Evolutionary conservation across 2,888 invertebrate genomes (phyloP).

Genomic region (Alcis repandata): DNA sequence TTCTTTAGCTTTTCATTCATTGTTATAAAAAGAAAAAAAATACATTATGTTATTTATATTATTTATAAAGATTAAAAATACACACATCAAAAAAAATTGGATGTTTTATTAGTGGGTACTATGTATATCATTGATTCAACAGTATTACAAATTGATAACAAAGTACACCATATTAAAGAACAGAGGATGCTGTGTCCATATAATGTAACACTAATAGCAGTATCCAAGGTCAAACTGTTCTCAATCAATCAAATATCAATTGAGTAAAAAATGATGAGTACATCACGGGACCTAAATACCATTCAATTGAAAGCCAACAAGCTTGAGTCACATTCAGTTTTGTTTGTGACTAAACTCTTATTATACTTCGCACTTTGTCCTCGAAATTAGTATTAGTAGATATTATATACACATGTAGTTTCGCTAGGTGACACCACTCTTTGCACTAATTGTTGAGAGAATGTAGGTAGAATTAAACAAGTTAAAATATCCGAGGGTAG

Average conservation of each 20-base stretch:
- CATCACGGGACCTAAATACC: constrained; percentile 35
- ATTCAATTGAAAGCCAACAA: constrained; percentile 27
- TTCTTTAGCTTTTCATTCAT: too few species aligned
- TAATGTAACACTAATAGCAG: constrained; percentile 35
- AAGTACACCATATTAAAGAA: constrained; percentile 4
- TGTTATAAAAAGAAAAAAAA: too few species aligned
- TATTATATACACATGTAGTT: too few species aligned
- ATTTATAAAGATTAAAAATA: background rate
- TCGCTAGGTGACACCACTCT: too few species aligned
- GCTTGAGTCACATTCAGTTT: constrained; percentile 12
- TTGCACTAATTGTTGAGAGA: too few species aligned
- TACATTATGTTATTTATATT: too few species aligned
- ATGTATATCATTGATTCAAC: background rate
- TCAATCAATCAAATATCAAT: constrained; percentile 37
- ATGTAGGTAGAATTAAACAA: too few species aligned
- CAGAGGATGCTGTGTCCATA: constrained; percentile 15
- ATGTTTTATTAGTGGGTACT: too few species aligned
- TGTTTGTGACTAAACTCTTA: background rate
- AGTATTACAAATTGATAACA: constrained; percentile 8
- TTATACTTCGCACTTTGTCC: too few species aligned
- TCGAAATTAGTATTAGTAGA: too few species aligned
- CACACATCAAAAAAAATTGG: too few species aligned
- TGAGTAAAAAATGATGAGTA: constrained; percentile 20
- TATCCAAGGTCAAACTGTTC: constrained; percentile 35
- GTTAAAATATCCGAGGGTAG: too few species aligned